Conservation (phyloP, 2,797 vertebrate species). For the Novumbra hubbsi region DNA sequence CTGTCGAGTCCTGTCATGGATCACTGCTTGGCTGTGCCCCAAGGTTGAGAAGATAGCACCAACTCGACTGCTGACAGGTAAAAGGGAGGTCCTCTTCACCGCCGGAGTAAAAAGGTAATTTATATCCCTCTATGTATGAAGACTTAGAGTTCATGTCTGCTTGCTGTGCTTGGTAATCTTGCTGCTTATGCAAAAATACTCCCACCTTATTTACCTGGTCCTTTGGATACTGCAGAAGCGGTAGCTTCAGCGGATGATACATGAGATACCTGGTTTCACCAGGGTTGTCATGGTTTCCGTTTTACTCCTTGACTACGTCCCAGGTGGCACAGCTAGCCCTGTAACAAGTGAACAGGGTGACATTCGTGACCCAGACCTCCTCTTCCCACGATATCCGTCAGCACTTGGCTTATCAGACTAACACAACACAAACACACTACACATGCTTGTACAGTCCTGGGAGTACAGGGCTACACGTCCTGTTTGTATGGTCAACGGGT, state of each 20-base stretch:
- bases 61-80: conserved; percentile 9
- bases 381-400: conserved; percentile 40
- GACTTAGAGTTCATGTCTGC: conserved; percentile 23
- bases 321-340: not conserved
- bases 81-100: conserved; percentile 4
- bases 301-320: not conserved
- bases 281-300: conserved; percentile 23
- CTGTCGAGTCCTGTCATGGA: not conserved
- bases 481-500: not conserved
- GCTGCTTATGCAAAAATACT: not conserved
- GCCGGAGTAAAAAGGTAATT: conserved; percentile 33
- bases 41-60: conserved; percentile 8
- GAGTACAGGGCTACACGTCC: not conserved
- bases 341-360: not conserved
- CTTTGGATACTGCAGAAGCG: not conserved
- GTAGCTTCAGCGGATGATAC: not conserved
- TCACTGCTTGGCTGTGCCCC: not conserved
- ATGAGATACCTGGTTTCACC: not conserved
- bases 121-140: conserved; percentile 31
- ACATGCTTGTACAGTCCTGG: not conserved
- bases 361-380: not conserved
- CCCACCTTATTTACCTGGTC: not conserved
- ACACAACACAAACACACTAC: conserved; percentile 14
- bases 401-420: conserved; percentile 16
- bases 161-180: not conserved